Conservation (phyloP, 2,797 vertebrate genomes). For the Sebastes vulpes region DNA sequence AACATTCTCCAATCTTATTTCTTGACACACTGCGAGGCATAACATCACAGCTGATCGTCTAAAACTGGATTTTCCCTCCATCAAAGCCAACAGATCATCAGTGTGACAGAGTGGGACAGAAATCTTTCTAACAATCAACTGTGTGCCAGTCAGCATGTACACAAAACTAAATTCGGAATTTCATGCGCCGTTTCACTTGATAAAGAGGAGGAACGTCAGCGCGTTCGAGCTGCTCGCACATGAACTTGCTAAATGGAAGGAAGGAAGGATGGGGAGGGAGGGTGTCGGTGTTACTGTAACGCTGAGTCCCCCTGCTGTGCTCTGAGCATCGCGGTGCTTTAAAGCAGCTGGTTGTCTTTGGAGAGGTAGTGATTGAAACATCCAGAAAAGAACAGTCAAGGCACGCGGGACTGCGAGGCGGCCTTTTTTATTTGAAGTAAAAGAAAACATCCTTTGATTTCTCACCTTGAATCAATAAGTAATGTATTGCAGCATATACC, state of each 20-base stretch:
- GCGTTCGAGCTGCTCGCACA: slow-evolving; percentile 21
- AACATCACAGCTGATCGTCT: slow-evolving; percentile 24
- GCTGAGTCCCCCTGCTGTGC: slow-evolving; percentile 32
- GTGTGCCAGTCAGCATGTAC: slow-evolving; percentile 24
- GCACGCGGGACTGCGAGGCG: background rate
- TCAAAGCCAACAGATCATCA: slow-evolving; percentile 56
- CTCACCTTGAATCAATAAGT: slow-evolving; percentile 55
- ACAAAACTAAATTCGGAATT: slow-evolving; percentile 43
- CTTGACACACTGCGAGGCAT: slow-evolving; percentile 9
- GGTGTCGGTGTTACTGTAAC: slow-evolving; percentile 38
- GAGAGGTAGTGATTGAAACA: slow-evolving; percentile 4
- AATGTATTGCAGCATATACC: slow-evolving; percentile 17
- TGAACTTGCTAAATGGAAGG: slow-evolving; percentile 32
- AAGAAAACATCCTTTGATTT: slow-evolving; percentile 39
- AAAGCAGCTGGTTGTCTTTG: slow-evolving; percentile 6
- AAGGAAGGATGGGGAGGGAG: slow-evolving; percentile 10
- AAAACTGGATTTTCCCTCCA: slow-evolving; percentile 43
- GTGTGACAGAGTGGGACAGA: slow-evolving; percentile 47
- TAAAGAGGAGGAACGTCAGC: slow-evolving; percentile 20
- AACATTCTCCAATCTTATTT: slow-evolving; percentile 6
- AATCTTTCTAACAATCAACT: slow-evolving; percentile 63
- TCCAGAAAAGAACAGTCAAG: background rate
- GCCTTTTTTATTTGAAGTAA: slow-evolving; percentile 15
- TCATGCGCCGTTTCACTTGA: slow-evolving; percentile 44
- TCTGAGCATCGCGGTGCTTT: slow-evolving; percentile 26